Base-by-base conservation (phyloP, 1,140 invertebrate species). In the Drosophila malerkotliana region DNA sequence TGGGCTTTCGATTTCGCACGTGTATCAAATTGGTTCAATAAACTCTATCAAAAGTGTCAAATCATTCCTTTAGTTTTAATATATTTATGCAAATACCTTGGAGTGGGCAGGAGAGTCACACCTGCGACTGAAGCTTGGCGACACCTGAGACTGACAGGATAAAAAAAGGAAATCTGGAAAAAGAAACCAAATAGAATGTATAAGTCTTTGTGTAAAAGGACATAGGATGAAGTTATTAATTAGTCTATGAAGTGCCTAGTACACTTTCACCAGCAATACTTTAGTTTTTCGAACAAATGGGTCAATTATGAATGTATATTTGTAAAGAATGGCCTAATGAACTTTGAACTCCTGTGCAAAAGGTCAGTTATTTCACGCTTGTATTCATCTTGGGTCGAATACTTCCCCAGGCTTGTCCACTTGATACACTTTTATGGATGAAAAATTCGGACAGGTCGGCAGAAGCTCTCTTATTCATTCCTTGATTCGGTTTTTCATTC, bases 401-500 rank as follows among this genome's bases (percentile, higher is more conserved):
- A 69, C 64, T 57, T 54, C 41, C 39, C 41, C 12, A 8, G 51
- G 41, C 59, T 47, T 76, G 79, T 77, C 73, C 82, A 79, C 63
- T 87, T 72, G 71, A 69, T 75, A 85, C 72, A 78, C 73, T 85
- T 80, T 87, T 57, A 87, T 57, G 77, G 68, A 60, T 75, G 82
- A 87, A 82, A 82, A 76, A 75, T 73, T 67, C 74, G 26, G 41
- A 32, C 53, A 49, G 51, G 39, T 59, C 62, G 54, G 68, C 56
- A 63, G 66, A 52, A 47, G 47, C 74, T 54, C 39, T 63, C 63
- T 62, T 73, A 82, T 82, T 87, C 83, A 87, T 81, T 72, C 55
- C 66, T 72, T 75, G 74, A 78, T 78, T 72, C 61, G 73, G 67
- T 78, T 76, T 75, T 87, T 76, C 77, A 87, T 87, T 87, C 83